Base-by-base conservation (phyloP, 2,797 vertebrate genomes). In the Sylvia borin region DNA sequence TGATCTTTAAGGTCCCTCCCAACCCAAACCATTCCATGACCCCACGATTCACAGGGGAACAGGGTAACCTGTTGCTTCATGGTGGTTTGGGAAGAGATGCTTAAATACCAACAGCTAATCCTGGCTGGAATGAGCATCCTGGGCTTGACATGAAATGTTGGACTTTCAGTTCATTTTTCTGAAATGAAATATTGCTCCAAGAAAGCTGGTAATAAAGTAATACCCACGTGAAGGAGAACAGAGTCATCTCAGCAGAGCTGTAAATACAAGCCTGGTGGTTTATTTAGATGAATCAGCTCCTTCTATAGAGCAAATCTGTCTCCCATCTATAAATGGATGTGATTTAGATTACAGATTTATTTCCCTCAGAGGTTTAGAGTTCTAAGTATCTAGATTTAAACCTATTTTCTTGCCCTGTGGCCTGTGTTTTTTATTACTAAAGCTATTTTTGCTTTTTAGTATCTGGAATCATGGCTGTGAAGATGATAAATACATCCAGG, bases 221-320 rank as follows among this genome's bases (percentile, higher is more conserved):
- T 74, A 48, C 11, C 71, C 24, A 6, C 12, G 21, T 79, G 70
- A 68, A 80, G 34, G 43, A 79, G 81, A 92, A 81, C 36, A 94
- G 71, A 89, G 67, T 42, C 19, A 66, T 91, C 57, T 89, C 55
- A 64, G 86, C 16, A 76, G 79, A 90, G 42, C 65, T 77, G 94
- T 82, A 89, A 94, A 93, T 71, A 60, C 53, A 79, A 55, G 61
- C 57, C 72, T 92, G 61, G 61, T 74, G 34, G 53, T 64, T 67
- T 92, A 17, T 85, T 92, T 68, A 91, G 91, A 90, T 94, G 87
- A 93, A 87, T 79, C 85, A 91, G 90, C 81, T 70, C 78, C 90
- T 92, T 91, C 55, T n/a, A 54, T 8, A 68, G 76, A 85, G 75
- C 57, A 61, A 54, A 88, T 89, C 71, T 94, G 88, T 57, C 90